These are phyloP conservation scores for Eristalinus sepulchralis DNA, from an alignment of 2,888 invertebrate species.

Conservation along the genomic window DNA sequence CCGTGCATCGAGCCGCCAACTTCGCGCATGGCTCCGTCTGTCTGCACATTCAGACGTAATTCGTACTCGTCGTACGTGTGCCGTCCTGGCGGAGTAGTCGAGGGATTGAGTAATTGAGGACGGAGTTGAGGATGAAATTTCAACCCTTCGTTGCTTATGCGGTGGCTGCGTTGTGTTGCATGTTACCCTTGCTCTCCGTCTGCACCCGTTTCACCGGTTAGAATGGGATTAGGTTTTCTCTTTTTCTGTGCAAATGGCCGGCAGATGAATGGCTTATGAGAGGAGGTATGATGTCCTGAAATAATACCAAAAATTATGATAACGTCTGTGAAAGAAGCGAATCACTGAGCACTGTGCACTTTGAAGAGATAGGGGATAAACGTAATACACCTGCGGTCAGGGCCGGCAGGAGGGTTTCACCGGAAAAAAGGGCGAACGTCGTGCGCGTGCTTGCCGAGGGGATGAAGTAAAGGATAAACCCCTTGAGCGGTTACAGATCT, in stretches of 20 bases:
- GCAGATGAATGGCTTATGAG: slow-evolving; percentile 55
- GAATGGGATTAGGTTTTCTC: slow-evolving; percentile 41
- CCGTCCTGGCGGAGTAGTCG: background rate
- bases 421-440: slow-evolving; percentile 34
- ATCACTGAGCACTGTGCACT: slow-evolving; percentile 52
- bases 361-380: background rate
- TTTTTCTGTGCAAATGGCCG: background rate
- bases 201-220: background rate
- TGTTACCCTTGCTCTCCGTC: background rate
- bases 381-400: slow-evolving; percentile 42
- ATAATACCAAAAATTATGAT: slow-evolving; percentile 66
- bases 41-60: background rate
- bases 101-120: slow-evolving; percentile 33
- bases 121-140: slow-evolving; percentile 40
- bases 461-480: background rate
- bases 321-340: slow-evolving; percentile 38
- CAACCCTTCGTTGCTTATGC: slow-evolving; percentile 35
- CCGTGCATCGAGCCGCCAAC: slow-evolving; percentile 37
- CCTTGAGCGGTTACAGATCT: background rate
- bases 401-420: slow-evolving; percentile 24
- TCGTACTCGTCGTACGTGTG: background rate
- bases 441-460: background rate
- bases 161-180: background rate
- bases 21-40: slow-evolving; percentile 19
- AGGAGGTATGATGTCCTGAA: slow-evolving; percentile 58